Evolutionary conservation across 2,113 vertebrate species (phyloP).

Genomic region (Dicrurus megarhynchus): DNA sequence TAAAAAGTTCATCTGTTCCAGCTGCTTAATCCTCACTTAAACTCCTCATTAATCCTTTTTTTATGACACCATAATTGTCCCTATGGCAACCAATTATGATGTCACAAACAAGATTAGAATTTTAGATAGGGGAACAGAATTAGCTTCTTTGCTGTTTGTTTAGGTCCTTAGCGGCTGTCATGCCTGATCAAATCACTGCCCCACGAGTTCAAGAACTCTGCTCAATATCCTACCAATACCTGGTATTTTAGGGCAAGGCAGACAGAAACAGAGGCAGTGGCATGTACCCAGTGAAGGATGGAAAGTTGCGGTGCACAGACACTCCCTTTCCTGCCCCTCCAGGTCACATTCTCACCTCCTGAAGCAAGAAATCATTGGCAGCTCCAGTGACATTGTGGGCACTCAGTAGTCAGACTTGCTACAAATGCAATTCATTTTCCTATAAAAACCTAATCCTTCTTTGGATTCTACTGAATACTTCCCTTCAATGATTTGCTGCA

Average conservation of each 20-base stretch:
- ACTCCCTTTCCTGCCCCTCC: neutral
- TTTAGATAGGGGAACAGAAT: conserved; percentile 43
- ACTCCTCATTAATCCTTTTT: conserved; percentile 52
- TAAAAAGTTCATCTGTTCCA: conserved; percentile 61
- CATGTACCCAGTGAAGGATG: rapidly evolving
- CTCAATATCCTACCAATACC: neutral
- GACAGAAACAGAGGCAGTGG: neutral
- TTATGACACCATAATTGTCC: conserved; percentile 50
- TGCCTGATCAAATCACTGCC: neutral
- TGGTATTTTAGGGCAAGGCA: neutral
- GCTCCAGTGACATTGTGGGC: neutral
- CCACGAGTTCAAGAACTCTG: neutral
- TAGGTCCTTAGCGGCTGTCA: neutral
- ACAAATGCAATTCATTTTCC: neutral
- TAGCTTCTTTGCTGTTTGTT: conserved; percentile 21
- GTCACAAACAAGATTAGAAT: conserved; percentile 52
- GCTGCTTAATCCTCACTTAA: conserved; percentile 54
- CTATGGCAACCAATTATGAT: conserved; percentile 59
- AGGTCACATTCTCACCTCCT: neutral
- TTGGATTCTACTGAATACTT: neutral
- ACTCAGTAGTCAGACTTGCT: neutral
- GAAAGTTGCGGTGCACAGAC: neutral
- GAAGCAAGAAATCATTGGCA: neutral
- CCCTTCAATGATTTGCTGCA: neutral
- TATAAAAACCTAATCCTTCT: neutral